Base-by-base conservation (phyloP, 2,797 vertebrate genomes). In the Loriculus beryllinus region DNA sequence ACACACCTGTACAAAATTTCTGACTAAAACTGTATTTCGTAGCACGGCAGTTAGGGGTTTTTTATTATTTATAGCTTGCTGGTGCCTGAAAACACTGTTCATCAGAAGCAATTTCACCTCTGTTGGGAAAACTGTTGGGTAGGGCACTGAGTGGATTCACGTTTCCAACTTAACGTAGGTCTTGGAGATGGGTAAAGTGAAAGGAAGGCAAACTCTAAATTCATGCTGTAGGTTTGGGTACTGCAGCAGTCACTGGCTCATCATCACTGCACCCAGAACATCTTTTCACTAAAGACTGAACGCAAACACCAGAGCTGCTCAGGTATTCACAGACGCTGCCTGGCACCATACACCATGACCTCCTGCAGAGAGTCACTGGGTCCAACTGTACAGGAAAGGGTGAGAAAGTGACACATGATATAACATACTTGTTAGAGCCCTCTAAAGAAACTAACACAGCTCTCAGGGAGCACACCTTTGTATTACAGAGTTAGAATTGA, bases 111-210 rank as follows among this genome's bases (percentile, higher is more conserved):
- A 9, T 33, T 76, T 68, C 9, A 22, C 20, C 48, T 56, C 31
- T 29, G 2, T 7, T 22, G 10, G 21, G 51, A 14, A 60, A 45
- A 10, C n/a, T 48, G n/a, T 28, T 54, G 31, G 12, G 12, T 31
- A 8, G 26, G 31, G 15, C 28, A 49, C 39, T 6, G 20, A 14
- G 8, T 14, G 28, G 18, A 12, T 43, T 25, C 0, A 1, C 3
- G 9, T 49, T 77, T 62, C 40, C 37, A 28, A 12, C 25, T 65
- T 29, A n/a, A 11, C 3, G 7, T 1, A 45, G 14, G 22, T 43
- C 60, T 63, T 16, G 21, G 65, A 51, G 64, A 8, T 2, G 1
- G 29, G 5, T 42, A 7, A 10, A 51, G 40, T 7, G 17, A 51
- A 22, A 56, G 56, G 18, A 22, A 17, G 25, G 23, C 12, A 70